Conservation (phyloP, 2,888 invertebrate genomes). For the Monoplex corrugatus region DNA sequence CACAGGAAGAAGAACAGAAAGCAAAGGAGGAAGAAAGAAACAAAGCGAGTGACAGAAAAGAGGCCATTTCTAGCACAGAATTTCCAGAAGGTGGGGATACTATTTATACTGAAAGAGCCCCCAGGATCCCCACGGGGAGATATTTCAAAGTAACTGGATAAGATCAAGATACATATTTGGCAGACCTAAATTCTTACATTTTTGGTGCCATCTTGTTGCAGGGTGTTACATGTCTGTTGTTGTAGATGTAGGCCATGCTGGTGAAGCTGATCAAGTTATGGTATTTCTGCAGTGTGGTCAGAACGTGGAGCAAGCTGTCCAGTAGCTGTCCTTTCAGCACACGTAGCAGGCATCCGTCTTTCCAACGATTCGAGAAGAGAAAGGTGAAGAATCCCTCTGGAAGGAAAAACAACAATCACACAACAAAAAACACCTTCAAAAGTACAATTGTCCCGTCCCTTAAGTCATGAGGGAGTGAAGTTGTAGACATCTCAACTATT, state of each 20-base stretch:
- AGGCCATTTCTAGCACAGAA: no score
- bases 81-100: no score
- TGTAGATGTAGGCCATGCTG: constrained; percentile 48
- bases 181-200: no score
- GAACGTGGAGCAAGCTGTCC: constrained; percentile 21
- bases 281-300: constrained; percentile 45
- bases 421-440: not conserved
- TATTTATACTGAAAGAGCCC: no score
- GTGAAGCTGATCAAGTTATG: constrained; percentile 45
- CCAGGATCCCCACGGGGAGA: no score
- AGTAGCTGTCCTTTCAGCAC: constrained; percentile 55
- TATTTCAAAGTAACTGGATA: no score
- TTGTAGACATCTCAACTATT: no score
- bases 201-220: not conserved
- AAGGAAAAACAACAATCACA: not conserved
- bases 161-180: no score
- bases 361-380: constrained; percentile 57
- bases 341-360: constrained; percentile 49
- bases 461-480: not conserved
- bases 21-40: no score
- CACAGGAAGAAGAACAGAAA: no score
- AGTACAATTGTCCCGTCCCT: not conserved
- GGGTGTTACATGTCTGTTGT: constrained; percentile 10
- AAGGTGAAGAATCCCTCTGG: constrained; percentile 58
- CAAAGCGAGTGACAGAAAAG: no score